A percentile compares a stretch with the other conserved stretches of the same genome.
Conservation (phyloP, 2,797 vertebrate genomes). For the Cryptoprocta ferox region DNA sequence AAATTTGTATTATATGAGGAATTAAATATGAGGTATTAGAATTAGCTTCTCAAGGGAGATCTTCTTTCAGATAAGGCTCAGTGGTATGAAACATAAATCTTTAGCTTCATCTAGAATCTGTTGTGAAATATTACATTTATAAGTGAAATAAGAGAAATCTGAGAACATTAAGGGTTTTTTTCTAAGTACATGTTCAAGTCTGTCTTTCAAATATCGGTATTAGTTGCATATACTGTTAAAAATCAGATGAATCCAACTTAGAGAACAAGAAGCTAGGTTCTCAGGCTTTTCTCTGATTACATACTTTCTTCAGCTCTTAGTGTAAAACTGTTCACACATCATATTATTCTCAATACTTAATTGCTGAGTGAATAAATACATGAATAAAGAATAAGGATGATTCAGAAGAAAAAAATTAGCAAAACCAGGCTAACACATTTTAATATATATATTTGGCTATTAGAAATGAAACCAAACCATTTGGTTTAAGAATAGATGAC, state of each 20-base stretch:
- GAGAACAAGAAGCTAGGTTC: background rate
- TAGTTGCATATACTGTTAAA: constrained; percentile 31
- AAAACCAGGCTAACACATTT: constrained; percentile 14
- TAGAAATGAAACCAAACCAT: constrained; percentile 40
- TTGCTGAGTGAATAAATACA: constrained; percentile 18
- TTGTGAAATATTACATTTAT: constrained; percentile 55
- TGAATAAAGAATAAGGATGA: constrained; percentile 43
- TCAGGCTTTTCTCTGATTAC: background rate
- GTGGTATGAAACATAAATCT: constrained; percentile 27
- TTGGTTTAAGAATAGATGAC: background rate
- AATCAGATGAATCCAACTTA: background rate
- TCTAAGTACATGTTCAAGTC: constrained; percentile 36
- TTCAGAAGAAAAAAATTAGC: background rate
- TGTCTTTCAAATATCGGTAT: background rate
- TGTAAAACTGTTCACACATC: background rate
- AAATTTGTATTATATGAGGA: background rate
- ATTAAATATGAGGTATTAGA: background rate
- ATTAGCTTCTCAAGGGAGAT: background rate
- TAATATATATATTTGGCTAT: constrained; percentile 46
- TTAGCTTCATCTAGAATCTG: constrained; percentile 4
- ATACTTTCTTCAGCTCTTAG: background rate
- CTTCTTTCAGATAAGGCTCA: background rate
- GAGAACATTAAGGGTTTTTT: background rate
- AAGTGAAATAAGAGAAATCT: constrained; percentile 36
- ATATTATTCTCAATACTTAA: background rate